A percentile compares a stretch with the other conserved stretches of the same genome.
phyloP scores from a whole-genome alignment of 2,888 invertebrate species.

The Fragum whitleyi region DNA sequence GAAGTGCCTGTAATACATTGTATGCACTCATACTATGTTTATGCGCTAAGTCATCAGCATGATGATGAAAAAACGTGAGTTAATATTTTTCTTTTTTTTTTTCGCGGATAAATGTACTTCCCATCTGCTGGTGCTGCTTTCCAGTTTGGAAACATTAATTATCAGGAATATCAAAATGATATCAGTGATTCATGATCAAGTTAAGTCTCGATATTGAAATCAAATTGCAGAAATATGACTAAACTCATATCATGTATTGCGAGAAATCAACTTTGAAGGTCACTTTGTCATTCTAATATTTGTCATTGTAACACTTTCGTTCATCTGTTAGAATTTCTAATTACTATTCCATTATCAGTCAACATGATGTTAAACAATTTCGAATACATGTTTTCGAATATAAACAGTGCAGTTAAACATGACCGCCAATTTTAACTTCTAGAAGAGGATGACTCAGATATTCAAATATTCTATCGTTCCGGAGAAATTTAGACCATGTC shows the following conservation, averaged over 20 bases:
- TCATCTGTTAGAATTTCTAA: slow-evolving; percentile 21
- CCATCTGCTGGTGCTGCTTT: too few relatives aligned
- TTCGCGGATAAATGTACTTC: too few relatives aligned
- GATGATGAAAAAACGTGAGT: too few relatives aligned
- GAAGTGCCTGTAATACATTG: too few relatives aligned
- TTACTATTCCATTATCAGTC: slow-evolving; percentile 17
- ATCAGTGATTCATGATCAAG: too few relatives aligned
- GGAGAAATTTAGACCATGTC: background rate
- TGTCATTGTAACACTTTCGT: slow-evolving; percentile 5
- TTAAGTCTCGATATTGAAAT: too few relatives aligned
- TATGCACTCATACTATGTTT: too few relatives aligned
- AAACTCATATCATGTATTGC: background rate
- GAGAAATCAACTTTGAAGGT: background rate
- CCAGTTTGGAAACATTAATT: too few relatives aligned
- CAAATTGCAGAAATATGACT: background rate
- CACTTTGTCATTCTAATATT: background rate
- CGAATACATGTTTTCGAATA: slow-evolving; percentile 1
- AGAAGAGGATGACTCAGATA: slow-evolving; percentile 6
- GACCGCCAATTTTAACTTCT: slow-evolving; percentile 1
- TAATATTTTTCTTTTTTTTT: too few relatives aligned
- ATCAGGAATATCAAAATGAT: too few relatives aligned
- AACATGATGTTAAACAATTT: slow-evolving; percentile 1
- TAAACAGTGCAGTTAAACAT: slow-evolving; percentile 11
- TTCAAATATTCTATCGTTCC: background rate
- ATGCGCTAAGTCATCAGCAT: too few relatives aligned